These are phyloP conservation scores for Caenorhabditis brenneri DNA, from an alignment of 1,140 invertebrate genomes.

Conservation along the genomic window DNA sequence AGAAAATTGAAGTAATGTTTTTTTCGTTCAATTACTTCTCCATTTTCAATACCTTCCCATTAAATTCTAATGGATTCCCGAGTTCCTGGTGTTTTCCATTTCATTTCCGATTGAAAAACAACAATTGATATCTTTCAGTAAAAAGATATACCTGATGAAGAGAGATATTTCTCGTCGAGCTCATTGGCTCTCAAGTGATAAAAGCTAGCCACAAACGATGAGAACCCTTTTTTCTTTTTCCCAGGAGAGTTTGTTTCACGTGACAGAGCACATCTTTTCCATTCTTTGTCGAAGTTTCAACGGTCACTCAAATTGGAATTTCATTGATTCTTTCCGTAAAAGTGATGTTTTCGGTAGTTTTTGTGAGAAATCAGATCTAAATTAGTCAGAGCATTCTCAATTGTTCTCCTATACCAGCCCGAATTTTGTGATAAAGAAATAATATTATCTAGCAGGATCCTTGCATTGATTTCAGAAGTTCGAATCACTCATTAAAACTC, in stretches of 20 bases:
- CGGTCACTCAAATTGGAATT: neutral
- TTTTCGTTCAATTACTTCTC: neutral
- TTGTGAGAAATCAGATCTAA: too few species aligned
- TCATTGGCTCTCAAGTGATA: constrained; percentile 40
- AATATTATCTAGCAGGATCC: too few species aligned
- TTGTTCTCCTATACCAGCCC: too few species aligned
- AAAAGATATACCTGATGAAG: neutral
- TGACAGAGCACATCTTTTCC: neutral
- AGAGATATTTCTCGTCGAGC: neutral
- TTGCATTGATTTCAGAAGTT: too few species aligned
- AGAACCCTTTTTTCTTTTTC: neutral
- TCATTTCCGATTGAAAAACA: neutral
- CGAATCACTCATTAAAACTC: too few species aligned
- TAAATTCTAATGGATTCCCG: neutral
- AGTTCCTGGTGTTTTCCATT: neutral
- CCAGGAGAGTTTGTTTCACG: neutral
- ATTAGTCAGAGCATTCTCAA: too few species aligned
- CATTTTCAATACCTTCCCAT: neutral
- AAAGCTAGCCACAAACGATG: constrained; percentile 30
- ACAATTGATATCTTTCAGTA: neutral
- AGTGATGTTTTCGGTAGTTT: too few species aligned
- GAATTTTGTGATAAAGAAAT: too few species aligned
- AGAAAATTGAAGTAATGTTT: neutral
- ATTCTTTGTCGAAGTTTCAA: neutral
- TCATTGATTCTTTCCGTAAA: too few species aligned